phyloP scores from a whole-genome alignment of 2,797 vertebrate genomes.

The Spatula clypeata region DNA sequence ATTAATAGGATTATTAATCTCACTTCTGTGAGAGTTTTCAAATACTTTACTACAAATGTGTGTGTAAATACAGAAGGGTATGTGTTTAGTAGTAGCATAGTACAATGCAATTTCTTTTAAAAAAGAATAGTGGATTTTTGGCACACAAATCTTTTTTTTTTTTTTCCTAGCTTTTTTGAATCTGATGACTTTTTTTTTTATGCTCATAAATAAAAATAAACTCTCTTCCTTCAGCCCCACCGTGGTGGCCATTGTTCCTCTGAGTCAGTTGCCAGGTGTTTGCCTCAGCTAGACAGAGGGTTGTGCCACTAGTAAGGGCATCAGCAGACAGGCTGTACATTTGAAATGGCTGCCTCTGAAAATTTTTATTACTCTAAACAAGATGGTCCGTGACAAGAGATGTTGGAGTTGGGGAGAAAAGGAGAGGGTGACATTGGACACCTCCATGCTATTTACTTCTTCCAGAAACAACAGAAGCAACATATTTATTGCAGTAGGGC shows the following conservation, averaged over 20 bases:
- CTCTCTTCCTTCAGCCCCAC: neutral
- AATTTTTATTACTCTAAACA: neutral
- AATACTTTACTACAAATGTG: neutral
- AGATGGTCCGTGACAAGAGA: neutral
- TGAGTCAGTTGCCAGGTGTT: neutral
- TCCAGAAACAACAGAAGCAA: neutral
- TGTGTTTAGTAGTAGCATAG: neutral
- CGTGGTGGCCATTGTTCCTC: neutral
- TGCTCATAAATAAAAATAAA: neutral
- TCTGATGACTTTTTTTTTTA: neutral
- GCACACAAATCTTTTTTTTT: neutral
- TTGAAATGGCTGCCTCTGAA: neutral
- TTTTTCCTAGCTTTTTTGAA: neutral
- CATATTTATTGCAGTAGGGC: neutral
- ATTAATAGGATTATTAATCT: neutral
- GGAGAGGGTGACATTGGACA: fast-evolving
- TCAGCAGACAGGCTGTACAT: neutral
- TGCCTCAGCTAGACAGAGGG: neutral
- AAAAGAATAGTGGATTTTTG: neutral
- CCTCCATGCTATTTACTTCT: neutral
- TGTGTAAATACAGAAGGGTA: neutral
- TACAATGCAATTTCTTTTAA: neutral
- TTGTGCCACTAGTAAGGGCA: neutral
- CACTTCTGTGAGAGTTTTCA: neutral
- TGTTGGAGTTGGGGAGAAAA: neutral